Base-by-base conservation (phyloP, 2,888 invertebrate species). In the Rhagonycha lutea region DNA sequence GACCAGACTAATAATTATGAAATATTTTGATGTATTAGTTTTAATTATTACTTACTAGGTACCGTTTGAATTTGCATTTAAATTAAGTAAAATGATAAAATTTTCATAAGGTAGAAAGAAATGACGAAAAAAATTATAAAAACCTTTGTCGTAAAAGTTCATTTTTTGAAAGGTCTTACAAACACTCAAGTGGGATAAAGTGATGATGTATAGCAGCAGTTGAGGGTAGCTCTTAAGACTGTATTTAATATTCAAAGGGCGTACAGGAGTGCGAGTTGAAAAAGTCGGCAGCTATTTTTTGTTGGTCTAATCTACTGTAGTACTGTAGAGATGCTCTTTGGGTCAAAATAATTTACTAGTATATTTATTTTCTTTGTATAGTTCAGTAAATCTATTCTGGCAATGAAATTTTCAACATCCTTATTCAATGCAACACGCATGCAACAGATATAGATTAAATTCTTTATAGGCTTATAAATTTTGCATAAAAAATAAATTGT, bases 171-270 rank as follows among this genome's bases (percentile, higher is more conserved):
- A 78, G 79, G 80, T 80, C 81, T 80, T 81, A 81, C 81, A 82
- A 81, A 79, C 82, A 82, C 80, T 81, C 81, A 82, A 82, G 80
- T 78, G 80, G 78, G 82, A 81, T 82, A 83, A 82, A 83, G 82
- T 81, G 82, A 81, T 82, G 82, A 82, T 82, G 81, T 82, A 83
- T 82, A 78, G 82, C 80, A 78, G 81, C 79, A 81, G 81, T 81
- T 79, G 81, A 81, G 80, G 80, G 80, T 78, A 79, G 81, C 81
- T 81, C 83, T 83, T 82, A 82, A 82, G 83, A 82, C 80, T 80
- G 80, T 74, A 80, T 82, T 83, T 83, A 83, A 83, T 83, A 83
- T 83, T 83, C 83, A 82, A 80, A 82, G 80, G 75, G 81, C 82
- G 82, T 83, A 72, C 74, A 68, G 70, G 81, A 79, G 81, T 81